These are phyloP conservation scores for Ylistrum balloti DNA, from an alignment of 1,140 invertebrate genomes.

Conservation along the genomic window DNA sequence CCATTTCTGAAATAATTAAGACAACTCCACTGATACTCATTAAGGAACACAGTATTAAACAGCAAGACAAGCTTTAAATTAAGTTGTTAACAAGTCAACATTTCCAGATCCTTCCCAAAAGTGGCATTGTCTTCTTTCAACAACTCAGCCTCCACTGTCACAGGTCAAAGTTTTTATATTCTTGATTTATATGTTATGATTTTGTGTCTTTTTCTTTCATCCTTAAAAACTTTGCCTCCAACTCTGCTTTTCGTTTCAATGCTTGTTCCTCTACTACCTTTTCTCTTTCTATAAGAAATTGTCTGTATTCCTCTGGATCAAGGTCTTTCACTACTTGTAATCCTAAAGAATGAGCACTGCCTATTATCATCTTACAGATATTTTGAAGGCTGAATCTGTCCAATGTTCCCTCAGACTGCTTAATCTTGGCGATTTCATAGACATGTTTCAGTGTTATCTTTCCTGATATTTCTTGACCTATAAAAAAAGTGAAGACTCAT, in stretches of 20 bases:
- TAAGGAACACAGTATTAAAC: neutral
- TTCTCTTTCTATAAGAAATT: conserved; percentile 92
- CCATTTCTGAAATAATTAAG: no score
- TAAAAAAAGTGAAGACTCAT: no score
- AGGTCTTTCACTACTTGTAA: conserved; percentile 92
- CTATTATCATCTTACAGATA: conserved; percentile 91
- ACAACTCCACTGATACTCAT: neutral
- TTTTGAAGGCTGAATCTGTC: conserved; percentile 87
- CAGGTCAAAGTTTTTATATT: neutral
- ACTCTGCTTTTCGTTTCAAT: conserved; percentile 91
- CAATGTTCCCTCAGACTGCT: conserved; percentile 91
- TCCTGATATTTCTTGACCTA: conserved; percentile 91
- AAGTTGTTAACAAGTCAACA: no score
- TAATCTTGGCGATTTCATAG: conserved; percentile 99
- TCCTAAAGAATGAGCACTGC: conserved; percentile 90
- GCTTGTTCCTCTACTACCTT: conserved; percentile 89
- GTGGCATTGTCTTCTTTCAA: no score
- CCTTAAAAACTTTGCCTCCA: conserved; percentile 96
- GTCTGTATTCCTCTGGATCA: conserved; percentile 90
- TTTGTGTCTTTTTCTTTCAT: conserved; percentile 75
- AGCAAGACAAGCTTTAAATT: no score
- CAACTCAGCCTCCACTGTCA: neutral
- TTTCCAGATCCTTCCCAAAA: no score
- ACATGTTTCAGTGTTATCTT: conserved; percentile 97
- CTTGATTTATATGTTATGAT: neutral